A percentile compares a stretch with the other conserved stretches of the same genome.
Evolutionary conservation across 1,140 invertebrate species (phyloP).

Genomic region (Pseudomyrmex flavicornis): DNA sequence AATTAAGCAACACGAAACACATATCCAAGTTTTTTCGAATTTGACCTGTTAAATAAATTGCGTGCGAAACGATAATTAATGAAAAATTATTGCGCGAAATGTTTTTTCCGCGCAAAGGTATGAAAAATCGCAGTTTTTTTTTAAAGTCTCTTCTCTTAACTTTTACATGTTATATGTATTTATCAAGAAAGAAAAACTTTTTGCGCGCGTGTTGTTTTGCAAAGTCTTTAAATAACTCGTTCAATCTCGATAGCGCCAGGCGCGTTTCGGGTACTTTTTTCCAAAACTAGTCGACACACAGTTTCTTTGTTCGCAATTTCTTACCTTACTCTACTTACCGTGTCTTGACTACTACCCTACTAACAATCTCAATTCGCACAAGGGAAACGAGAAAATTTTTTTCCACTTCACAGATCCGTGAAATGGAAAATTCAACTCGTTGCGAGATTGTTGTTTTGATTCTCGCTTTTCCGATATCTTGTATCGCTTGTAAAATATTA

Average conservation of each 20-base stretch:
- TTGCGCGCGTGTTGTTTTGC: background rate
- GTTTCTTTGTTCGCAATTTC: conserved; percentile 18
- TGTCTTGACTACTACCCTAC: background rate
- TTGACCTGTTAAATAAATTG: background rate
- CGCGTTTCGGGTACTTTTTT: conserved; percentile 13
- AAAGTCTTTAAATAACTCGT: background rate
- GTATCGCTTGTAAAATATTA: too few relatives aligned
- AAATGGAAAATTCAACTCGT: conserved; percentile 63
- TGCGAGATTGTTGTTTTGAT: conserved; percentile 37
- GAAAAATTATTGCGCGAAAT: background rate
- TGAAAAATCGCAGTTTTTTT: too few relatives aligned
- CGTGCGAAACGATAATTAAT: background rate
- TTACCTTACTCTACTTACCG: background rate
- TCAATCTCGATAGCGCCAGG: background rate
- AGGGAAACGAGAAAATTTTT: background rate
- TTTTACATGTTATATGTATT: background rate
- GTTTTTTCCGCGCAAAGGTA: background rate
- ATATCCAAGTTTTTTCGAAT: background rate
- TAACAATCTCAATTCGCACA: background rate
- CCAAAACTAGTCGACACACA: conserved; percentile 14
- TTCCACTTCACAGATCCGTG: background rate
- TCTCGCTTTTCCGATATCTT: background rate
- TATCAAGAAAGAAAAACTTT: background rate
- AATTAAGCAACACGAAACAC: background rate
- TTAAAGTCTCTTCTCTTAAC: background rate